Conservation (phyloP, 2,888 invertebrate genomes). For the Caenorhabditis angaria region DNA sequence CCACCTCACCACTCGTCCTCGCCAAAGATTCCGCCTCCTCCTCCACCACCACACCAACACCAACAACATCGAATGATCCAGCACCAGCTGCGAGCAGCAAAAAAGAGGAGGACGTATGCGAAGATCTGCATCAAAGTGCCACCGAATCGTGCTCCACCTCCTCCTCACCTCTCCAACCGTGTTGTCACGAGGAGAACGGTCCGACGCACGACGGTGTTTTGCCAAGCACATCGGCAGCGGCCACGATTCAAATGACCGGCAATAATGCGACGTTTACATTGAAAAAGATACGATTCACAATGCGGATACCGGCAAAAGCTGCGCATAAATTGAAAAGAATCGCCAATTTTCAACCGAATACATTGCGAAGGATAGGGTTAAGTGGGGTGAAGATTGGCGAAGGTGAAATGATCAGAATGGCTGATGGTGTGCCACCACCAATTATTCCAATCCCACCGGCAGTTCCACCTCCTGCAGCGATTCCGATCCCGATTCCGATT, state of each 20-base stretch:
- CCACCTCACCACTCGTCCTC: background rate
- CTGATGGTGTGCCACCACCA: constrained; percentile 18
- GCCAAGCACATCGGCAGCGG: constrained; percentile 30
- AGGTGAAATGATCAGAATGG: constrained; percentile 23
- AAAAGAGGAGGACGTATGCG: constrained; percentile 5
- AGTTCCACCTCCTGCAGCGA: background rate
- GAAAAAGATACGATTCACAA: constrained; percentile 26
- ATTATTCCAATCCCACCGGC: constrained; percentile 9
- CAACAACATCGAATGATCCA: too few relatives aligned
- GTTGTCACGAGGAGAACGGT: constrained; percentile 10
- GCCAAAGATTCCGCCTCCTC: background rate
- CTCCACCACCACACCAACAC: background rate
- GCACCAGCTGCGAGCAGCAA: too few relatives aligned
- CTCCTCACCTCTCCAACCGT: background rate
- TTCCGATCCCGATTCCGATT: constrained; percentile 18
- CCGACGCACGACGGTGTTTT: constrained; percentile 35
- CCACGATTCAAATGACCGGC: constrained; percentile 23
- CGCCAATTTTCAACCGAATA: constrained; percentile 49
- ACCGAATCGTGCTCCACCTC: constrained; percentile 1
- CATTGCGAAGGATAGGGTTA: constrained; percentile 44
- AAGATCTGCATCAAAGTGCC: constrained; percentile 7
- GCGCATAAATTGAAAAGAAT: constrained; percentile 54
- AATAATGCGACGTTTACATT: constrained; percentile 13
- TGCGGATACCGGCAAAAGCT: constrained; percentile 45
- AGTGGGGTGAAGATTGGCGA: constrained; percentile 17